Evolutionary conservation across 2,113 vertebrate species (phyloP), one percentile per base, ranked within the genome.

Genomic region (Dunckerocampus dactyliophorus): DNA sequence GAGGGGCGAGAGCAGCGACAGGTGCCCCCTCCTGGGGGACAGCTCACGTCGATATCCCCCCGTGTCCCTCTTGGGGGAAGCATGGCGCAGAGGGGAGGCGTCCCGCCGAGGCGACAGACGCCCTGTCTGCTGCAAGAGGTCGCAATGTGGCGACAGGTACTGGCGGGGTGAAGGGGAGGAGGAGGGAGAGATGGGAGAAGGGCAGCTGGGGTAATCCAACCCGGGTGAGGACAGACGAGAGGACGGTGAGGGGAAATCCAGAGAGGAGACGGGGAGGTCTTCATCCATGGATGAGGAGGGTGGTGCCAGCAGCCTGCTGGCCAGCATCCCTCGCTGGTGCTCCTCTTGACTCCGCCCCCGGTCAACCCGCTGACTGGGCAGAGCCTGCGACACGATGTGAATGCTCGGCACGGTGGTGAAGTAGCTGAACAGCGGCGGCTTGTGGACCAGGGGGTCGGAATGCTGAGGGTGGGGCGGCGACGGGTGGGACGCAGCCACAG

Each of bases 341-440:
- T 95, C 92, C 62, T 88, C 86, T 88, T 92, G 91, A 64, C 89
- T 85, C 3, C 87, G 83, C 57, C 93, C 93, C 69, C 89, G 89
- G 69, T 87, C 89, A 50, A 87, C 85, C 7, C 84, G 89, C 69
- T 93, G 89, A 0, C 84, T 87, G 67, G 91, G 84, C 22, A 88
- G 91, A 84, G 93, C 81, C 61, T 97, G 94, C 16, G 92, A 90
- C 13, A 95, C 98, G 70, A 98, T 94, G 84, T 94, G 95, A 90
- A 99, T 99, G 68, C 95, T 98, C 9, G 97, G 97, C 77, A 98
- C 90, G 19, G 94, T 96, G 68, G 93, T 93, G 81, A 98, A 92
- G 81, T 95, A 98, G 75, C 93, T 94, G 53, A 97, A 93, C 71
- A 95, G 82, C 1, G 94, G 94, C 3, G 93, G 92, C 81, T 87